Base-by-base conservation (phyloP, 2,797 vertebrate genomes). In the Tenualosa ilisha region DNA sequence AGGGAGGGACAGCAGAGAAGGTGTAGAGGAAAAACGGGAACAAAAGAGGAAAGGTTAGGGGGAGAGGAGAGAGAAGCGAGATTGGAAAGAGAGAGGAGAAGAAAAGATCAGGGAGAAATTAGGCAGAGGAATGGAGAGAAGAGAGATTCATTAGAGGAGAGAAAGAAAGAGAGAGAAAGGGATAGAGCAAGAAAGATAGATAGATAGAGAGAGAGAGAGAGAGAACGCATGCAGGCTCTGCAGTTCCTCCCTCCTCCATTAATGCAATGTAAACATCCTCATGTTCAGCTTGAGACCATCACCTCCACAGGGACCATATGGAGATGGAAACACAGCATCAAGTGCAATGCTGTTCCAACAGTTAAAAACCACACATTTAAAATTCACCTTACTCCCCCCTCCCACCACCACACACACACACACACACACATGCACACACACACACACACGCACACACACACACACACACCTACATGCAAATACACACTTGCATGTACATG, bases 191-290 rank as follows among this genome's bases (percentile, higher is more conserved):
- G n/a, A n/a, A n/a, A 65, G 22, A 12, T 7, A 26, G 22, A 65
- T n/a, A 12, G 26, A 24, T 12, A 31, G 63, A 72, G 65, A 26
- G 11, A 72, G 63, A 26, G 26, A 24, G 31, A 40, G 31, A 75
- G 68, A 40, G 37, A 75, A 37, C 12, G 51, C 37, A 82, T 82
- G 81, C 53, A 43, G 54, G n/a, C n/a, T 85, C 24, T 84, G 8
- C 51, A 12, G 1, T 46, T 46, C 40, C 72, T 46, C 40, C 72
- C 40, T 46, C 20, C 72, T 43, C 46, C 72, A 79, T 46, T 79
- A 79, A 79, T 79, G 72, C 72, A 46, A 43, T 79, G 72, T 79
- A 79, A 79, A 79, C 72, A 79, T 46, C 68, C 37, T 75, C 40
- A 79, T 20, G 17, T 79, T 79, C 72, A 79, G 72, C 72, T 46